A percentile compares a stretch with the other conserved stretches of the same genome.
These are phyloP conservation scores for Onychostruthus taczanowskii DNA, from an alignment of 2,113 vertebrate genomes.

Conservation along the genomic window DNA sequence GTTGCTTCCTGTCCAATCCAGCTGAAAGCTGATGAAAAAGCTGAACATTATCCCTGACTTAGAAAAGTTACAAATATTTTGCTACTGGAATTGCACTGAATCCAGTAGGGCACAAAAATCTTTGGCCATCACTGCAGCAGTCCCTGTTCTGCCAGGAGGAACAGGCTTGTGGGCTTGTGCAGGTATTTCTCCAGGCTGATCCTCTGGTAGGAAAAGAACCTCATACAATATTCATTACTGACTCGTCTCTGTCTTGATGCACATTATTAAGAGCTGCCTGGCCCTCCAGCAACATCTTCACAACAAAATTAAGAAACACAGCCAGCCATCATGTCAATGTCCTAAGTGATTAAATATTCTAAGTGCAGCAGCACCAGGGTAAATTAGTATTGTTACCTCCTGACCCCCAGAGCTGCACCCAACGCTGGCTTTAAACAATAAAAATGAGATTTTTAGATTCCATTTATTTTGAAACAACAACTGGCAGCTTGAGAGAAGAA, in stretches of 20 bases:
- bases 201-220: not conserved
- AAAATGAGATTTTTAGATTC: constrained; percentile 68
- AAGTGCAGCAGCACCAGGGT: constrained; percentile 33
- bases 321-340: constrained; percentile 55
- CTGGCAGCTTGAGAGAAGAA: constrained; percentile 54
- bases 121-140: not conserved
- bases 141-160: not conserved
- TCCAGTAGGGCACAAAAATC: not conserved
- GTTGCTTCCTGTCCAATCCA: not conserved
- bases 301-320: constrained; percentile 50
- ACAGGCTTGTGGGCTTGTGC: not conserved
- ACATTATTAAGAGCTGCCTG: constrained; percentile 26
- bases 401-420: constrained; percentile 41
- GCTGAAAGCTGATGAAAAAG: not conserved
- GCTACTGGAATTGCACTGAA: not conserved
- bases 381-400: constrained; percentile 62
- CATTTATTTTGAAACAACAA: constrained; percentile 66
- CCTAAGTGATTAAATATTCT: constrained; percentile 65
- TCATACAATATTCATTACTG: constrained; percentile 25
- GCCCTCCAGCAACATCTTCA: constrained; percentile 37
- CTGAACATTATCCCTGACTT: not conserved
- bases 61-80: not conserved
- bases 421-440: constrained; percentile 62
- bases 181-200: not conserved
- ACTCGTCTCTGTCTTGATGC: constrained; percentile 10